These are phyloP conservation scores for Picus viridis DNA, from an alignment of 2,797 vertebrate genomes.

Conservation along the genomic window DNA sequence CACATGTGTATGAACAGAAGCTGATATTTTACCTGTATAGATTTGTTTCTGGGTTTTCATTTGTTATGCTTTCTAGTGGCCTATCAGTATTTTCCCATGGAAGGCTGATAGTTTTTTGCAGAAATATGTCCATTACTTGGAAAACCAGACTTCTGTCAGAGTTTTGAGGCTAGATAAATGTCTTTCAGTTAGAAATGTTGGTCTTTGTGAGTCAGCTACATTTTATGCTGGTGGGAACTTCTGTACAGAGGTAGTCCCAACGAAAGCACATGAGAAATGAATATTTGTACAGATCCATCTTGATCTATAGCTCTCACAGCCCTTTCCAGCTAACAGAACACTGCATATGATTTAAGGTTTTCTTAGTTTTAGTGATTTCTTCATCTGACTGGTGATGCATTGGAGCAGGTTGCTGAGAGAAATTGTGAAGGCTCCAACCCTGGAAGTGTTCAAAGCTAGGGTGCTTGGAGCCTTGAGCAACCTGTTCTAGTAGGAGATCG, in stretches of 20 bases:
- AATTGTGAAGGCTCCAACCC: too few relatives aligned
- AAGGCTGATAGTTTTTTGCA: slow-evolving; percentile 41
- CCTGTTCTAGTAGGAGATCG: too few relatives aligned
- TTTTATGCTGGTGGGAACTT: background rate
- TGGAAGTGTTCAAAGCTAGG: too few relatives aligned
- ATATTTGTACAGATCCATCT: background rate
- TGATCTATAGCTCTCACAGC: background rate
- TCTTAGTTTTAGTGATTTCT: background rate
- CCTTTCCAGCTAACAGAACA: background rate
- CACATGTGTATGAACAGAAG: background rate
- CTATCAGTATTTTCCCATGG: background rate
- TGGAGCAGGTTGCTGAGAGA: too few relatives aligned
- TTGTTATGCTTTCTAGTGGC: background rate
- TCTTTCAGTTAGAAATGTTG: background rate
- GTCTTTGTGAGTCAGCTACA: background rate
- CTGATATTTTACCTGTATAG: background rate
- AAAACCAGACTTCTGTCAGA: slow-evolving; percentile 2
- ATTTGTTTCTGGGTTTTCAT: background rate
- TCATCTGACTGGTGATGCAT: too few relatives aligned
- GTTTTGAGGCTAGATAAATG: background rate
- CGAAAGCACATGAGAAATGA: background rate
- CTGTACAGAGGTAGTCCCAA: background rate
- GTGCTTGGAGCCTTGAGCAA: too few relatives aligned
- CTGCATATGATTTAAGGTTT: background rate
- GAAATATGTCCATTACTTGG: background rate